phyloP scores from a whole-genome alignment of 2,113 vertebrate genomes.

The Austrofundulus limnaeus region DNA sequence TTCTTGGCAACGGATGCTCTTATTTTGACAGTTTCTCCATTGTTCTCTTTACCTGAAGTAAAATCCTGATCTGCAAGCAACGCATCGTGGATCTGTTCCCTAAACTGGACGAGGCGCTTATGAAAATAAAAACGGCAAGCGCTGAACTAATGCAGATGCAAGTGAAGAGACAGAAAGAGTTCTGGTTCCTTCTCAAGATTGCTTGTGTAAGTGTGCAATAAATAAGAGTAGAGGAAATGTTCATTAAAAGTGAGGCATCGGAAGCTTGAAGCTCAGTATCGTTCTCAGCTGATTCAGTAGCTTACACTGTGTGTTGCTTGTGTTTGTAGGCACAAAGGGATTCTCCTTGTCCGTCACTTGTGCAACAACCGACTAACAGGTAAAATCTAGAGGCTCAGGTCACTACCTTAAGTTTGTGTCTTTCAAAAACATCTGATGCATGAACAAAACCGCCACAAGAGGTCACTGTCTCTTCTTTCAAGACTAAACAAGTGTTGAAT shows the following conservation, averaged over 20 bases:
- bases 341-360: slow-evolving; percentile 73
- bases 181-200: slow-evolving; percentile 97
- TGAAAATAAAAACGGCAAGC: slow-evolving; percentile 92
- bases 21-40: not conserved
- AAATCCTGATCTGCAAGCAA: slow-evolving; percentile 92
- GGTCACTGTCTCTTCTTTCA: slow-evolving; percentile 9
- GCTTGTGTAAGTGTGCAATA: slow-evolving; percentile 86
- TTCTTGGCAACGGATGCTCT: not conserved
- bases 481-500: not conserved
- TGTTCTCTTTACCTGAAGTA: slow-evolving; percentile 73
- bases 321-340: slow-evolving; percentile 84
- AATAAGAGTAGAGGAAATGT: not conserved
- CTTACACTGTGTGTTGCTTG: slow-evolving; percentile 27
- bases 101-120: slow-evolving; percentile 88
- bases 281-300: not conserved
- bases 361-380: slow-evolving; percentile 79
- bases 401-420: not conserved
- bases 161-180: slow-evolving; percentile 93
- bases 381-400: slow-evolving; percentile 48
- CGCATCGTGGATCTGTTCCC: slow-evolving; percentile 96
- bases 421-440: too few relatives aligned
- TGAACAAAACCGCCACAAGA: slow-evolving; percentile 24
- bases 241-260: not conserved
- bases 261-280: not conserved
- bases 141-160: slow-evolving; percentile 94